Percentiles rank a stretch among this genome's conserved stretches.
Conservation (phyloP, 2,113 vertebrate species). For the Corythornis vintsioides region DNA sequence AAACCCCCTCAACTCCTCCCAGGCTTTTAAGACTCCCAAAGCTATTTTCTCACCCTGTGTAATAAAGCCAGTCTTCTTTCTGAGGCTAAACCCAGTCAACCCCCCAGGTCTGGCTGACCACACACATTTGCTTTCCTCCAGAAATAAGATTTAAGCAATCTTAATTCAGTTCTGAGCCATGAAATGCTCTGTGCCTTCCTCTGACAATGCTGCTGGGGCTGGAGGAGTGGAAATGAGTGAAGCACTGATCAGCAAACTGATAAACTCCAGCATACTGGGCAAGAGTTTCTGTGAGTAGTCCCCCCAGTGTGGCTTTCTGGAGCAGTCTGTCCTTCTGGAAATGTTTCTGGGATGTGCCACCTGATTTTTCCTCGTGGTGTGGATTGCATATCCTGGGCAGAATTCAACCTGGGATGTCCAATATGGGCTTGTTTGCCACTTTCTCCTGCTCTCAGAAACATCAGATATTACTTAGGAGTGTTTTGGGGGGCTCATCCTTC, state of each 20-base stretch:
- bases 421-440: background rate
- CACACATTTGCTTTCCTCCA: background rate
- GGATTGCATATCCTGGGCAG: background rate
- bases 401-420: background rate
- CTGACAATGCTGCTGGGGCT: constrained; percentile 3
- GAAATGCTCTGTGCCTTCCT: background rate
- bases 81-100: background rate
- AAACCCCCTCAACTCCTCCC: background rate
- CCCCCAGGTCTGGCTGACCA: background rate
- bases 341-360: background rate
- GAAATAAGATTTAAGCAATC: background rate
- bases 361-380: background rate
- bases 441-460: background rate
- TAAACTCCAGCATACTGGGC: background rate
- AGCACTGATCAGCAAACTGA: background rate
- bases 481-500: background rate
- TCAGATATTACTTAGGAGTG: background rate
- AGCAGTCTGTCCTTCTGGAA: background rate
- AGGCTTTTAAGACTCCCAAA: background rate
- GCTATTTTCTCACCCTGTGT: background rate
- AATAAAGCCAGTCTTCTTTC: background rate
- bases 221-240: background rate
- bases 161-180: background rate
- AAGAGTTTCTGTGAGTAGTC: background rate
- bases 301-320: background rate